Conservation (phyloP, 2,113 vertebrate species). For the Geothlypis trichas region DNA sequence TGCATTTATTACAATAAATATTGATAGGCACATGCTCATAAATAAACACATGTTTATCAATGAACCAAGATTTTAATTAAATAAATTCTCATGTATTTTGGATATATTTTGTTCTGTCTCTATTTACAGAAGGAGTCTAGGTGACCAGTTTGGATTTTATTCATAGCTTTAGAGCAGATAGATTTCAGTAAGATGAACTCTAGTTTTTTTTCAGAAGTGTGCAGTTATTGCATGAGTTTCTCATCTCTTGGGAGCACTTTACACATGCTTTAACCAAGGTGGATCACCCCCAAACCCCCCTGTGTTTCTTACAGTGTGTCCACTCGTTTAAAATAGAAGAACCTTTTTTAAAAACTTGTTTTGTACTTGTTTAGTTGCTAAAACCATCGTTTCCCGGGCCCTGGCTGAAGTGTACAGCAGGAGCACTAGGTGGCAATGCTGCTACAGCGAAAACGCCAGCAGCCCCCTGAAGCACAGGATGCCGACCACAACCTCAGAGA, state of each 20-base stretch:
- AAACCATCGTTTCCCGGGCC: accelerated
- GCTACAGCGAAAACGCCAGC: slow-evolving; percentile 62
- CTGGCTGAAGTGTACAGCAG: neutral
- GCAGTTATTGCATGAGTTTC: neutral
- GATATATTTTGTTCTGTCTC: neutral
- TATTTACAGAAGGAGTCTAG: neutral
- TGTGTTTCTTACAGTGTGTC: neutral
- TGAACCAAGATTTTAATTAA: neutral
- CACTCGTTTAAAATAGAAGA: neutral
- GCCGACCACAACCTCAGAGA: neutral
- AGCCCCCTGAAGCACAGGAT: neutral
- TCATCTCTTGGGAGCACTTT: neutral
- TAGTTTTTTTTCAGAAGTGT: neutral
- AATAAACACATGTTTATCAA: neutral
- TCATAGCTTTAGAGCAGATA: neutral
- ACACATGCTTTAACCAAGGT: accelerated
- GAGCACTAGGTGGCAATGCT: slow-evolving; percentile 82
- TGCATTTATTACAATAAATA: neutral
- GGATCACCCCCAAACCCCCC: neutral
- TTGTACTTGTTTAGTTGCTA: neutral
- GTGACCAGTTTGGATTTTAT: neutral
- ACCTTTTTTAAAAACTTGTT: neutral
- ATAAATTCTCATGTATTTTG: accelerated
- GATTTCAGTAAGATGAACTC: neutral
- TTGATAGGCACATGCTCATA: neutral